Conservation (phyloP, 2,113 vertebrate genomes). For the Tachysurus fulvidraco region DNA sequence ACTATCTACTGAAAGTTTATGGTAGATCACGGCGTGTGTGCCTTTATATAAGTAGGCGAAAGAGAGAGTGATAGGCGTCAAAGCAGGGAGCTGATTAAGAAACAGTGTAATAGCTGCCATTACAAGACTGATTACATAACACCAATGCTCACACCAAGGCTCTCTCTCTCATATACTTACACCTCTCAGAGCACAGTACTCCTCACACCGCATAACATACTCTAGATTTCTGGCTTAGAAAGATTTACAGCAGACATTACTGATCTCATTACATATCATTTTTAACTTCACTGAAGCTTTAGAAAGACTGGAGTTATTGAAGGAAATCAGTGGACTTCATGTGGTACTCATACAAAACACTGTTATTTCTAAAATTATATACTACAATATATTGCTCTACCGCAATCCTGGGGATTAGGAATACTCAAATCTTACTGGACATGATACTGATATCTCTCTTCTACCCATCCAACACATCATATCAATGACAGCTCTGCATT, state of each 20-base stretch:
- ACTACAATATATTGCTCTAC: not conserved
- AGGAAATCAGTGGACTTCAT: not conserved
- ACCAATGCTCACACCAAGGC: not conserved
- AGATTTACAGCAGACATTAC: not conserved
- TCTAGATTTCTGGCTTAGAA: not conserved
- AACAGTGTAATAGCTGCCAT: slow-evolving; percentile 59
- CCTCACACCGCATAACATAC: not conserved
- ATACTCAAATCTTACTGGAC: slow-evolving; percentile 83
- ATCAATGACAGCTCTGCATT: not conserved
- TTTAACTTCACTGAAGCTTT: not conserved
- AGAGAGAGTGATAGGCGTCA: not conserved
- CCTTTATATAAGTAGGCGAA: not conserved
- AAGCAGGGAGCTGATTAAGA: slow-evolving; percentile 58
- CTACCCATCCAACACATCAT: not conserved
- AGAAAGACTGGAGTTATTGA: not conserved
- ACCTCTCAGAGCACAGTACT: slow-evolving; percentile 1
- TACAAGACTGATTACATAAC: slow-evolving; percentile 61
- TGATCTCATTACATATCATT: slow-evolving; percentile 6
- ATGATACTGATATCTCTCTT: slow-evolving; percentile 61
- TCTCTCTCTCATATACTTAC: not conserved
- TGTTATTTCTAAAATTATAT: not conserved
- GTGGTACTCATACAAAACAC: not conserved
- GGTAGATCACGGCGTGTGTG: not conserved
- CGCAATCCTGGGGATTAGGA: slow-evolving; percentile 48
- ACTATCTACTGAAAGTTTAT: not conserved